Evolutionary conservation across 1,140 invertebrate genomes (phyloP), one percentile per base, ranked within the genome.

Genomic region (Galendromus occidentalis): DNA sequence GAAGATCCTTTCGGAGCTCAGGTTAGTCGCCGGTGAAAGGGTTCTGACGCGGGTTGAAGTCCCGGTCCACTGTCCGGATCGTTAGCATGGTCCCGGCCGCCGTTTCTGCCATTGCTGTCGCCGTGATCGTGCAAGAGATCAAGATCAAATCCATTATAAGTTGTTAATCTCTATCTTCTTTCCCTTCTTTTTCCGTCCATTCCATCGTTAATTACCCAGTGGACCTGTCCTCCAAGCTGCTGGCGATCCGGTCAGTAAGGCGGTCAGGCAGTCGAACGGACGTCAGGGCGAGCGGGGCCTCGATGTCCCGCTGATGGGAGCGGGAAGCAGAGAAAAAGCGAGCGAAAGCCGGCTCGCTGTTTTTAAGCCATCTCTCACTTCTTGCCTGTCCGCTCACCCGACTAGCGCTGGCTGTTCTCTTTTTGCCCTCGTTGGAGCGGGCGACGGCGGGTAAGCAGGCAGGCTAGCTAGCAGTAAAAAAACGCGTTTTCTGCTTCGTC

Each of bases 101-200:
- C 14, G 22, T 22, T 22, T 4, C 51, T 6, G 51, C 22, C 51
- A 2, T 4, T 4, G 51, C 51, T 22, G 51, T 17, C 33, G 17
- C 22, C 33, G 9, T 39, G 4, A 39, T 39, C 33, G 33, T 39
- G 33, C 33, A 9, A 9, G 33, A 33, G 51, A 59, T 59, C 51
- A 39, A 39, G 33, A 59, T 59, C 51, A 59, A 59, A 59, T 59
- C 51, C 51, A 59, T 59, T 59, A 59, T 59, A 59, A 59, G 51
- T 59, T 59, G 51, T 33, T 59, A 59, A 59, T 59, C 51, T 59
- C 51, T 59, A 22, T 59, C 51, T 25, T 33, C 12, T 59, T 59
- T 33, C 17, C 51, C 22, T 33, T 17, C 51, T 59, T 25, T 17
- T 59, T 29, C 51, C 22, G 25, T 17, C 51, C 33, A 17, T 17